Base-by-base conservation (phyloP, 2,797 vertebrate genomes). In the Pseudotriccus pelzelni region DNA sequence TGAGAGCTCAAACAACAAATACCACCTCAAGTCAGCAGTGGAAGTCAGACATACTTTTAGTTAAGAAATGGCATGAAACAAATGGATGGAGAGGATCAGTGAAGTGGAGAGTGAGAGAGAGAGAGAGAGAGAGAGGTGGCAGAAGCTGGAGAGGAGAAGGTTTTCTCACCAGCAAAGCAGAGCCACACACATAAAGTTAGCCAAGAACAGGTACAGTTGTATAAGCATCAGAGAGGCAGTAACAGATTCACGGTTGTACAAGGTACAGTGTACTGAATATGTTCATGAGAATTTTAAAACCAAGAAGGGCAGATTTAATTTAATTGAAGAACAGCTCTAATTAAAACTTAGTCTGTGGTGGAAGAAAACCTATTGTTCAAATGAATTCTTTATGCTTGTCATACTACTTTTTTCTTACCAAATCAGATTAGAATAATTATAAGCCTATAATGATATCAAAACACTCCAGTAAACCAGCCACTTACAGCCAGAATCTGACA, bases 341-440 rank as follows among this genome's bases (percentile, higher is more conserved):
- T 94, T 96, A 93, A 95, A 95, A 94, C 44, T 84, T 94, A 59
- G 22, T 93, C 70, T 76, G 77, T 73, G 67, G 52, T 82, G 22
- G 86, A 95, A 89, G 83, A 94, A 94, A 94, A 82, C 10, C 56
- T 90, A 90, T 93, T 96, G 94, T 96, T 90, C 63, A 90, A 89
- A 94, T 87, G 39, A 93, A 95, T 91, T 90, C 66, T 89, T 90
- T 93, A 79, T 74, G 80, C 64, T 84, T 95, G 83, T 93, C 87
- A 94, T 67, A 90, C 56, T 76, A 69, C n/a, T 75, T 95, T 97
- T 91, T 94, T 81, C 85, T 91, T 82, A 86, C 83, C 70, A 86
- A 91, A 96, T 93, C 89, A 96, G 85, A 96, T 95, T 96, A 95
- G 63, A 91, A 83, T 78, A 95, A 91, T 93, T 94, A 94, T 87